These are phyloP conservation scores for Caenorhabditis doughertyi DNA, from an alignment of 2,888 invertebrate genomes.

Conservation along the genomic window DNA sequence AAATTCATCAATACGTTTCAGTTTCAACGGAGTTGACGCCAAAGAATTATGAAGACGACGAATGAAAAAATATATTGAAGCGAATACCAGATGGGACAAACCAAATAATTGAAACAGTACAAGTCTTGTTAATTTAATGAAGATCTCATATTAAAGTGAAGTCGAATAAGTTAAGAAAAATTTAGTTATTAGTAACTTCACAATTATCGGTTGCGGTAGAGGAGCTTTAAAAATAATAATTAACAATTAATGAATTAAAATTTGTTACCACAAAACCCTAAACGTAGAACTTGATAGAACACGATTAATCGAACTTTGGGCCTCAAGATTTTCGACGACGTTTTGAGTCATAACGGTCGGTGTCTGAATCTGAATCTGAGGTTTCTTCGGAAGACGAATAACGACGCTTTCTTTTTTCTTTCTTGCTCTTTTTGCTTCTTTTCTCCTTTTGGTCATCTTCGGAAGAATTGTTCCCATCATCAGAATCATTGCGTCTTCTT, in stretches of 20 bases:
- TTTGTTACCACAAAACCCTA: background rate
- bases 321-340: conserved; percentile 7
- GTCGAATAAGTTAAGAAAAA: conserved; percentile 8
- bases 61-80: conserved; percentile 19
- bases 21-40: conserved; percentile 42
- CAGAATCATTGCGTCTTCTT: conserved; percentile 3
- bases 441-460: conserved; percentile 32
- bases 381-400: conserved; percentile 21
- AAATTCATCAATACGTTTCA: conserved; percentile 5
- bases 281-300: background rate
- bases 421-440: conserved; percentile 55
- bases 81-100: background rate
- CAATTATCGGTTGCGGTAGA: background rate
- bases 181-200: conserved; percentile 32
- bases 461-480: conserved; percentile 17
- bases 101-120: background rate
- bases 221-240: background rate
- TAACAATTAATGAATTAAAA: conserved; percentile 1
- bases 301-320: background rate
- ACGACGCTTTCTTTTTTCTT: conserved; percentile 38
- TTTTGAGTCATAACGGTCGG: conserved; percentile 36
- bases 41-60: conserved; percentile 38
- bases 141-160: conserved; percentile 42
- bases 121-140: conserved; percentile 10
- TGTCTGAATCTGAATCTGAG: conserved; percentile 34